Percentiles rank a stretch among this genome's conserved stretches.
Evolutionary conservation across 1,140 invertebrate species (phyloP).

Genomic region (Solenopsis invicta): DNA sequence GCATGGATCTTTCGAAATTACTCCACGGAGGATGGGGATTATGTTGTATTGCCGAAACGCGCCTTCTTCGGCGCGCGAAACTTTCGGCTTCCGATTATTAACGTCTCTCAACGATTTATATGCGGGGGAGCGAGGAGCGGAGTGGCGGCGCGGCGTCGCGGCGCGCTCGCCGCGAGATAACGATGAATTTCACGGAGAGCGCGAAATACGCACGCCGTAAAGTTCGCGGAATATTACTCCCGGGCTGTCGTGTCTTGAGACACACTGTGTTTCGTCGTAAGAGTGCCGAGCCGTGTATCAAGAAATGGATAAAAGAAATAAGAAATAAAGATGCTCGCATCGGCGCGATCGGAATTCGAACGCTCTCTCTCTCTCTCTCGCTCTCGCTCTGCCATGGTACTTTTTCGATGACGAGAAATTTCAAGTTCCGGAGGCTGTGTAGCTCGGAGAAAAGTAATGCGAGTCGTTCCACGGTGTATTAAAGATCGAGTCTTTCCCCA

Average conservation of each 20-base stretch:
- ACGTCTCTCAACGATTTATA: slow-evolving; percentile 47
- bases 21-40: background rate
- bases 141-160: slow-evolving; percentile 40
- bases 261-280: background rate
- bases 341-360: background rate
- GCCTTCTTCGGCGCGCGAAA: slow-evolving; percentile 43
- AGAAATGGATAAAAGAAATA: slow-evolving; percentile 30
- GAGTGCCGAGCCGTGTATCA: slow-evolving; percentile 36
- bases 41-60: slow-evolving; percentile 70
- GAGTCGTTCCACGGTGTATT: background rate
- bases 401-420: background rate
- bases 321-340: background rate
- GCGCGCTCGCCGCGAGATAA: slow-evolving; percentile 36
- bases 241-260: slow-evolving; percentile 17
- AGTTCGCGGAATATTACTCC: slow-evolving; percentile 28
- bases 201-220: slow-evolving; percentile 27
- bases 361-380: no score
- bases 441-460: background rate
- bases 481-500: background rate
- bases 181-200: slow-evolving; percentile 12
- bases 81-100: slow-evolving; percentile 65
- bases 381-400: background rate
- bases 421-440: background rate
- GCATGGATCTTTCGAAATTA: slow-evolving; percentile 16
- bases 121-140: background rate